Conservation (phyloP, 2,888 invertebrate genomes). For the Caenorhabditis sp. region DNA sequence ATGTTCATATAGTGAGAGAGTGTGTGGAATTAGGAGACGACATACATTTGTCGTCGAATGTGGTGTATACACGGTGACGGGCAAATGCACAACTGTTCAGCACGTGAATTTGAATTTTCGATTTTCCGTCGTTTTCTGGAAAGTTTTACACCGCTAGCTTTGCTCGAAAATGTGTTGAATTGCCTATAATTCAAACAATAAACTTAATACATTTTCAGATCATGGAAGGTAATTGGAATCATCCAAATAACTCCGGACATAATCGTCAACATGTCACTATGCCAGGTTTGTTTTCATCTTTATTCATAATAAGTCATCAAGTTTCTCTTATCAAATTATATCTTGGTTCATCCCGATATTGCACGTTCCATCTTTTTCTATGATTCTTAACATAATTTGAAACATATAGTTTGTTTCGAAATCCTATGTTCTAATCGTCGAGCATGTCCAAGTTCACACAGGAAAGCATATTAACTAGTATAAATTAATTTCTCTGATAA, state of each 20-base stretch:
- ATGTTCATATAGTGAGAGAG: neutral
- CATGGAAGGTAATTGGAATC: slow-evolving; percentile 1
- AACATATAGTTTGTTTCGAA: too few species aligned
- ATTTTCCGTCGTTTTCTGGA: neutral
- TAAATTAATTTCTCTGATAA: too few species aligned
- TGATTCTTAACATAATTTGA: too few species aligned
- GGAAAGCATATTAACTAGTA: too few species aligned
- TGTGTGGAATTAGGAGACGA: neutral
- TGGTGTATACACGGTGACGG: neutral
- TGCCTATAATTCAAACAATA: too few species aligned
- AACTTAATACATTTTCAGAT: neutral
- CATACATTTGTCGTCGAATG: neutral
- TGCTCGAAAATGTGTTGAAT: too few species aligned
- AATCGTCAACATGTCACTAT: neutral
- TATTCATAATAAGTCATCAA: too few species aligned
- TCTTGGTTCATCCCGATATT: too few species aligned
- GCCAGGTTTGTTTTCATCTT: neutral
- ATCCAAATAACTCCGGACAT: neutral
- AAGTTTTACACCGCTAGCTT: neutral
- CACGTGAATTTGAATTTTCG: slow-evolving; percentile 9
- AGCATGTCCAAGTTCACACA: too few species aligned
- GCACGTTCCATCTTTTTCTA: too few species aligned
- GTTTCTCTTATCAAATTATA: too few species aligned
- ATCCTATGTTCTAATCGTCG: too few species aligned
- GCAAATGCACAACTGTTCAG: neutral